These are phyloP conservation scores for Ctenodactylus gundi DNA, from an alignment of 2,113 vertebrate genomes.

Conservation along the genomic window DNA sequence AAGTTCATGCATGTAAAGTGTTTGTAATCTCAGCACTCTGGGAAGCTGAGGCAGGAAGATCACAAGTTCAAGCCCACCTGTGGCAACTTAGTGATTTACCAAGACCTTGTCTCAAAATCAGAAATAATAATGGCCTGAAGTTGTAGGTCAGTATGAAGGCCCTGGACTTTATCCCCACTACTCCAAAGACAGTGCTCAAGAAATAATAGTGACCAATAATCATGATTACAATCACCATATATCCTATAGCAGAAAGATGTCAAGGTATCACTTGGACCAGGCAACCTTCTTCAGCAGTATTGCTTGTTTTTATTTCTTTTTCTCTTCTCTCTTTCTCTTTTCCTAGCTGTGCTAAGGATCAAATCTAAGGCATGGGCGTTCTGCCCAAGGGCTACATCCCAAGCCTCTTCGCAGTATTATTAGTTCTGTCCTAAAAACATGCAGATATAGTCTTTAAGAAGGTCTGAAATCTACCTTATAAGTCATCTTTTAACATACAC, in stretches of 20 bases:
- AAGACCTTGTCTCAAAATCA: too few relatives aligned
- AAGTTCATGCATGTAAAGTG: background rate
- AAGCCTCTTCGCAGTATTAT: background rate
- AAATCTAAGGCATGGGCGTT: background rate
- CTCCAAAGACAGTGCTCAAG: background rate
- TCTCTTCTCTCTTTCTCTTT: background rate
- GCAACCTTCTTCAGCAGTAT: background rate
- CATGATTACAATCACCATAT: background rate
- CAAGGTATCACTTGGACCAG: background rate
- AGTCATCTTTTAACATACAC: background rate
- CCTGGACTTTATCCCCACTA: too few relatives aligned
- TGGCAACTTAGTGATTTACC: too few relatives aligned
- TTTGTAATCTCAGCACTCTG: too few relatives aligned
- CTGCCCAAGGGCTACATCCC: background rate
- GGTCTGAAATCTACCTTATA: background rate
- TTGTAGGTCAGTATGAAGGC: too few relatives aligned
- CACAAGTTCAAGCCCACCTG: too few relatives aligned
- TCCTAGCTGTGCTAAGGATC: background rate
- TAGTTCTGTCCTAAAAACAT: background rate
- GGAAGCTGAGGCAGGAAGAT: too few relatives aligned
- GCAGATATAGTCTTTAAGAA: background rate
- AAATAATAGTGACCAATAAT: background rate
- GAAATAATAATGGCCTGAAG: too few relatives aligned
- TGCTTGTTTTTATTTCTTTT: background rate
- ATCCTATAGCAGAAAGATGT: background rate